A percentile compares a stretch with the other conserved stretches of the same genome.
These are phyloP conservation scores for Danio rerio DNA, from an alignment of 2,113 vertebrate species.

Conservation along the genomic window GRCz12tu NC_133191.1:17268001-17268500, in stretches of 20 bases:
- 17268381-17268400: no score
- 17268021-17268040: neutral
- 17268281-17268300: no score
- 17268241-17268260: slow-evolving; percentile 13
- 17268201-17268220: slow-evolving; percentile 55
- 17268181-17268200: slow-evolving; percentile 33
- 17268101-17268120: neutral
- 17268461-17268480: no score
- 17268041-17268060: neutral
- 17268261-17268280: slow-evolving; percentile 57
- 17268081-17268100: no score
- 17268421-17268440: no score
- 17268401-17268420: no score
- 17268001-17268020: neutral
- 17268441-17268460: no score
- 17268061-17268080: neutral
- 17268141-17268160: neutral
- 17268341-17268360: no score
- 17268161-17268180: neutral
- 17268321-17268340: no score
- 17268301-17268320: no score
- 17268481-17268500: no score
- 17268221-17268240: slow-evolving; percentile 68
- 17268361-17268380: no score
- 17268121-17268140: neutral